Evolutionary conservation across 1,140 invertebrate species (phyloP).

Genomic region (Steinernema feltiae): DNA sequence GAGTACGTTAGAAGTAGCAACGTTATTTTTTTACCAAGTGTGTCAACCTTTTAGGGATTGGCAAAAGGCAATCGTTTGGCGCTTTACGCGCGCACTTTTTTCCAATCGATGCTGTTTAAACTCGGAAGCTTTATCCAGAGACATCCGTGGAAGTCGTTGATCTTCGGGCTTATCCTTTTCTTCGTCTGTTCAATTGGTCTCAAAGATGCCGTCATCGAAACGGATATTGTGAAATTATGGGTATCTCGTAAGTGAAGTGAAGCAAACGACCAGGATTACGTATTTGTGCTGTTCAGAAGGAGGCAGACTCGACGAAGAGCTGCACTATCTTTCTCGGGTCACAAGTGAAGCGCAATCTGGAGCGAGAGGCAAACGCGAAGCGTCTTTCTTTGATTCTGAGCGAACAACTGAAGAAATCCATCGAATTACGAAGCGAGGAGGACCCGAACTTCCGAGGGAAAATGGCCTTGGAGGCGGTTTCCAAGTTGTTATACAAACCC

Average conservation of each 20-base stretch:
- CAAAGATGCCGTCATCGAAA: slow-evolving; percentile 52
- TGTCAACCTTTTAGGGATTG: slow-evolving; percentile 43
- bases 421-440: neutral
- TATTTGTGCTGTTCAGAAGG: slow-evolving; percentile 45
- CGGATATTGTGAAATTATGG: slow-evolving; percentile 56
- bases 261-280: neutral
- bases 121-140: slow-evolving; percentile 48
- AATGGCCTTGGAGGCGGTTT: slow-evolving; percentile 55
- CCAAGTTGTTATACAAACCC: slow-evolving; percentile 56
- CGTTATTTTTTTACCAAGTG: slow-evolving; percentile 18
- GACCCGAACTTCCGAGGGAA: slow-evolving; percentile 50
- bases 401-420: neutral
- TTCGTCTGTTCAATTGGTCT: slow-evolving; percentile 44
- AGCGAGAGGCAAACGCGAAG: neutral
- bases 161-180: slow-evolving; percentile 43
- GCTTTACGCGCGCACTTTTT: slow-evolving; percentile 51
- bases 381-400: neutral
- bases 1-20: slow-evolving; percentile 29
- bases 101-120: slow-evolving; percentile 45
- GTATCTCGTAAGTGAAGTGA: slow-evolving; percentile 47
- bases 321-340: slow-evolving; percentile 37
- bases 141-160: slow-evolving; percentile 42
- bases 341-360: neutral
- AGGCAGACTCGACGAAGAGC: slow-evolving; percentile 52
- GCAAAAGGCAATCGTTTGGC: slow-evolving; percentile 50